Evolutionary conservation across 2,797 vertebrate genomes (phyloP).

Genomic region (Carapus acus): DNA sequence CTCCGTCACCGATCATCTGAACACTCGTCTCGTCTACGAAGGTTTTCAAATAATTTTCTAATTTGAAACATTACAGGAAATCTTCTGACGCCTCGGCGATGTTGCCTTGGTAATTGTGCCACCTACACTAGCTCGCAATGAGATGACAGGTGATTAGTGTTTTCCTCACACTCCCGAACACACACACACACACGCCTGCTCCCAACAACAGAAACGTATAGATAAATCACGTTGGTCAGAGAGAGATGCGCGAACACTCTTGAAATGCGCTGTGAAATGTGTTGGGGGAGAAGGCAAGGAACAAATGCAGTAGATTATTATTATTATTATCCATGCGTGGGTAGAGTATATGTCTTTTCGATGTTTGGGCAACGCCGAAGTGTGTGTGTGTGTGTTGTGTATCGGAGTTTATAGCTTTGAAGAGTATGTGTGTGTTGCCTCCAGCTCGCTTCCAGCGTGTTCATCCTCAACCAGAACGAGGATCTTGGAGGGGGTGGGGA

Average conservation of each 20-base stretch:
- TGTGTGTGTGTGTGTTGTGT: constrained; percentile 2
- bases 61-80: too few species aligned
- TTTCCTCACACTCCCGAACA: not conserved
- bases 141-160: constrained; percentile 16
- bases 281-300: constrained; percentile 2
- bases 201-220: too few species aligned
- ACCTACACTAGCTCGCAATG: too few species aligned
- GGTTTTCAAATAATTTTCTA: too few species aligned
- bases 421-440: constrained; percentile 29
- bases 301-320: constrained; percentile 35
- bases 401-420: constrained; percentile 24
- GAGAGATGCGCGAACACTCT: too few species aligned
- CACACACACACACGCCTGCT: constrained; percentile 5
- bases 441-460: constrained; percentile 30
- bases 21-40: too few species aligned
- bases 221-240: too few species aligned
- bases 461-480: constrained; percentile 27
- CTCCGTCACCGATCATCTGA: too few species aligned
- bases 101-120: too few species aligned
- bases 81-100: too few species aligned
- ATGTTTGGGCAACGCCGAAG: constrained; percentile 33
- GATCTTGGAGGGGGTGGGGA: constrained; percentile 34
- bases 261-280: not conserved
- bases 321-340: constrained; percentile 33
- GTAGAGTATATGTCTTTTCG: constrained; percentile 34